Base-by-base conservation (phyloP, 1,140 invertebrate species). In the Agrypnia vestita region DNA sequence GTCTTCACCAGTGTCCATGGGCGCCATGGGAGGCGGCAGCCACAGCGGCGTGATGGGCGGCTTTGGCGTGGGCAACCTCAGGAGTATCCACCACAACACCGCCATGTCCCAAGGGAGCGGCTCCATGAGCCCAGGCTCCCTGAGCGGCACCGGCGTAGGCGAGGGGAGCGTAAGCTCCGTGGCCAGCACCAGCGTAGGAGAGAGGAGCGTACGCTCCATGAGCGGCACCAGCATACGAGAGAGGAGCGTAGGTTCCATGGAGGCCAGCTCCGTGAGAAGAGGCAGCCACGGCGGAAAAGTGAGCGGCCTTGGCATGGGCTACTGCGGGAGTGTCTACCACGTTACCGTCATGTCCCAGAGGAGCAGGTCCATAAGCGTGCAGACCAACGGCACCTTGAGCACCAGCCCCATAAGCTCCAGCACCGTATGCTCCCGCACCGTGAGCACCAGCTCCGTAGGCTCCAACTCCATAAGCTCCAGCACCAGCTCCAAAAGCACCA, bases 1-100 rank as follows among this genome's bases (percentile, higher is more conserved):
- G 77, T 69, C 9, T 25, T 53, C n/a, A 46, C 55, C 55, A 59
- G 9, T 59, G 55, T 9, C 55, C 55, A 17, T 59, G 55, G 25
- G 25, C 25, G 25, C 25, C 25, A 35, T 35, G 25, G 6, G 25
- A 35, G 25, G 25, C 25, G 6, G 25, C 25, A 35, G 25, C 25
- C 25, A 35, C 1, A 3, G 88, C 88, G 80, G 88, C 87, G 79
- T 88, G 85, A 85, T 89, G 88, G 76, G 88, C 87, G 80, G 88
- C 88, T 75, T 88, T 88, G 62, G 88, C 88, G 80, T 88, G 87
- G 1, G 88, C 87, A 83, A 89, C 88, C 83, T 89, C 88, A 69
- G 87, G 53, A 47, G 88, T 89, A 72, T 89, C 88, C 64, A 87
- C 87, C 44, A 88, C 87, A 81, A 21, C 47, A 3, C 55, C 55